Conservation (phyloP, 2,797 vertebrate genomes). For the Alectoris magna region DNA sequence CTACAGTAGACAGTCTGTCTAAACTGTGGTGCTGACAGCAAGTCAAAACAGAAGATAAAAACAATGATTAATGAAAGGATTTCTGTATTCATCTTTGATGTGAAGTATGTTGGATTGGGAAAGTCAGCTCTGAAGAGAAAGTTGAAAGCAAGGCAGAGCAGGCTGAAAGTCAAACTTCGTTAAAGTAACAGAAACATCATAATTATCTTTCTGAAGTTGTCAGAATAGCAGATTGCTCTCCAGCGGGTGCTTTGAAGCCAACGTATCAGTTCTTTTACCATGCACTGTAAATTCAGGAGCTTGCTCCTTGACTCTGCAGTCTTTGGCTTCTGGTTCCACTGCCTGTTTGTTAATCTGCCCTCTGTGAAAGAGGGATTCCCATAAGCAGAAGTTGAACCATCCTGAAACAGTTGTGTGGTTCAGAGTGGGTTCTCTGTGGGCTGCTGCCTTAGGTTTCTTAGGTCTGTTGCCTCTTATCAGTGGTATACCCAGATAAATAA, state of each 20-base stretch:
- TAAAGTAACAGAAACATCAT: slow-evolving; percentile 17
- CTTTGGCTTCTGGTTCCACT: not conserved
- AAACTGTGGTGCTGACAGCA: slow-evolving; percentile 16
- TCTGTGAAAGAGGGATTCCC: not conserved
- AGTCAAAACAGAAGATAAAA: slow-evolving; percentile 41
- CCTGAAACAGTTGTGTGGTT: not conserved
- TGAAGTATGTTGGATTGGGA: not conserved
- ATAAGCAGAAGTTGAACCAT: not conserved
- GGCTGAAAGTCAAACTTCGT: slow-evolving; percentile 31
- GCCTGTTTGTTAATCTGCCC: slow-evolving; percentile 11
- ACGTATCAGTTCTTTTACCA: not conserved
- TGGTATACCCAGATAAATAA: not conserved
- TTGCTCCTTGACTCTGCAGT: not conserved
- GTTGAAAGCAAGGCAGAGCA: slow-evolving; percentile 29
- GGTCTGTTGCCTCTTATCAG: not conserved
- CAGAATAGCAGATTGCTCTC: not conserved
- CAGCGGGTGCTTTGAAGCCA: slow-evolving; percentile 52
- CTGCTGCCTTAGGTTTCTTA: not conserved
- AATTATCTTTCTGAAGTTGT: slow-evolving; percentile 50
- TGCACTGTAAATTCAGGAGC: not conserved
- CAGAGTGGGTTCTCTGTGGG: not conserved
- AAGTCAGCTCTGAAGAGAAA: slow-evolving; percentile 23
- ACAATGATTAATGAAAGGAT: slow-evolving; percentile 27
- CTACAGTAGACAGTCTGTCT: not conserved
- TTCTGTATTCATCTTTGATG: slow-evolving; percentile 18